Conservation (phyloP, 2,888 invertebrate species). For the Panopea generosa region DNA sequence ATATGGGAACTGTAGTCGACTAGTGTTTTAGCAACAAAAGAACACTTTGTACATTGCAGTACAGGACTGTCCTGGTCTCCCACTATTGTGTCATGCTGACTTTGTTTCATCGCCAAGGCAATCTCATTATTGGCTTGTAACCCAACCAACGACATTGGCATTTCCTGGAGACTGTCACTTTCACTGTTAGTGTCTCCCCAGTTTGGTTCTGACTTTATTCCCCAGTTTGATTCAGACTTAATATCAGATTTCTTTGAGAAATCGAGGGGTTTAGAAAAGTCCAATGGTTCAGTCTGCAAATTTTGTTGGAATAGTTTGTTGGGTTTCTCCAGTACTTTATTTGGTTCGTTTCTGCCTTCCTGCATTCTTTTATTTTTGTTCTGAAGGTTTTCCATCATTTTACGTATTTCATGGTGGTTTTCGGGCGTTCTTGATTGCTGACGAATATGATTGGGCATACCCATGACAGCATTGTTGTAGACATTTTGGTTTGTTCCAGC, state of each 20-base stretch:
- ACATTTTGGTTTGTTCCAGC: conserved; percentile 55
- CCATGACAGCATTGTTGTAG: conserved; percentile 12
- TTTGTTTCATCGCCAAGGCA: conserved; percentile 46
- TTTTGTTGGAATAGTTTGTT: neutral
- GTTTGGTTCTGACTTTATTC: conserved; percentile 58
- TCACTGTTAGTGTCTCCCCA: conserved; percentile 60
- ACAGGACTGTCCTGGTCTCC: conserved; percentile 49
- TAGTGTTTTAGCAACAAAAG: conserved; percentile 75
- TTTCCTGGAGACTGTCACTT: conserved; percentile 51
- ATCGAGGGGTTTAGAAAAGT: conserved; percentile 52
- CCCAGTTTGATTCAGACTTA: conserved; percentile 55
- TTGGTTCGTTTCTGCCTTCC: conserved; percentile 2
- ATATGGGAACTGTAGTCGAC: conserved; percentile 80
- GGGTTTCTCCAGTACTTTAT: neutral
- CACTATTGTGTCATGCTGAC: conserved; percentile 22
- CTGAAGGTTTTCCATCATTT: conserved; percentile 47
- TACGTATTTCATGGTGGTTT: conserved; percentile 48
- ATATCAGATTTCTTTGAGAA: conserved; percentile 55
- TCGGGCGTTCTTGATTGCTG: conserved; percentile 38
- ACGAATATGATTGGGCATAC: conserved; percentile 17
- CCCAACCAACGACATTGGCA: conserved; percentile 47
- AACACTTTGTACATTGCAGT: conserved; percentile 78
- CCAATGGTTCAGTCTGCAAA: conserved; percentile 62
- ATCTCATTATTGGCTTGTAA: conserved; percentile 51
- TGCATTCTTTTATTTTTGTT: conserved; percentile 8